These are phyloP conservation scores for Notiomystis cincta DNA, from an alignment of 2,113 vertebrate genomes.

Conservation along the genomic window DNA sequence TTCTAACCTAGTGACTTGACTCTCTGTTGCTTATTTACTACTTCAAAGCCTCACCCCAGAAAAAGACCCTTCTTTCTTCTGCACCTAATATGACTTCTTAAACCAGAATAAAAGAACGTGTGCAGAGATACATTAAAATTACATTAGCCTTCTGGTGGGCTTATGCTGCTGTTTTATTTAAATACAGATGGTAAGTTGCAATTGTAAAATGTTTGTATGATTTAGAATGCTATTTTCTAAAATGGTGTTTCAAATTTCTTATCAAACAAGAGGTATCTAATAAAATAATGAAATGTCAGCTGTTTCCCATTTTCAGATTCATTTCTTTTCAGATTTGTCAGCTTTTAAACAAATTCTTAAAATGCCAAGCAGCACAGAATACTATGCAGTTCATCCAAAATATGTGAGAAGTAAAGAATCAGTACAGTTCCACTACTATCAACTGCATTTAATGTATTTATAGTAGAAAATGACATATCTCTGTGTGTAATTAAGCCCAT, in stretches of 20 bases:
- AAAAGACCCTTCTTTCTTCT: background rate
- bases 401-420: background rate
- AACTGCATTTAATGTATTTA: background rate
- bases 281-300: background rate
- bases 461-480: background rate
- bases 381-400: background rate
- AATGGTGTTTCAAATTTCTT: background rate
- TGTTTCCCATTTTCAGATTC: background rate
- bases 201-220: conserved; percentile 9
- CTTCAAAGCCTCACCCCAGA: background rate
- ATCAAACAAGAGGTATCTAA: background rate
- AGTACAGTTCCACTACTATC: background rate
- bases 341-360: background rate
- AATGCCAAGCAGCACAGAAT: background rate
- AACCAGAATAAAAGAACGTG: background rate
- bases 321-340: background rate
- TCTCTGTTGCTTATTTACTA: background rate
- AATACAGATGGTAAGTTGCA: conserved; percentile 19
- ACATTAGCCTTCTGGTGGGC: background rate
- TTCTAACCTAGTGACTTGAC: background rate
- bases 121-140: conserved; percentile 9
- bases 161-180: conserved; percentile 33
- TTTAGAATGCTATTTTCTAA: conserved; percentile 2
- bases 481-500: background rate
- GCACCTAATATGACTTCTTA: background rate